These are phyloP conservation scores for Craniophora ligustri DNA, from an alignment of 2,888 invertebrate species.

Conservation along the genomic window DNA sequence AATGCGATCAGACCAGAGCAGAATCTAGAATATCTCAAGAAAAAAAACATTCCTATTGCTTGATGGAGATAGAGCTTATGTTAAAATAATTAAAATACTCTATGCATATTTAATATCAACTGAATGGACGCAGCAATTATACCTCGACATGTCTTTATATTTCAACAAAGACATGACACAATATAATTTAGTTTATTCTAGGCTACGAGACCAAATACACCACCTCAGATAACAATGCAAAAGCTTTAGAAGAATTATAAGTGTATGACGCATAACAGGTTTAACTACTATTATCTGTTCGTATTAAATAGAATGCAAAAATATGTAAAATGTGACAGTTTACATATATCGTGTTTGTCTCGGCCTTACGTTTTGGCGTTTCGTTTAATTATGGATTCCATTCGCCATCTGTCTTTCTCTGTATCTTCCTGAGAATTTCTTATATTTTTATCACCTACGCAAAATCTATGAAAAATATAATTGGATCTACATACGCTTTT, in stretches of 20 bases:
- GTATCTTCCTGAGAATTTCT: not conserved
- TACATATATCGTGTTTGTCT: not conserved
- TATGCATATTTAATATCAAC: too few relatives aligned
- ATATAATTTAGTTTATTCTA: constrained; percentile 60
- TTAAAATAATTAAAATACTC: too few relatives aligned
- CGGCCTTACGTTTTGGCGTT: too few relatives aligned
- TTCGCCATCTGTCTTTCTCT: too few relatives aligned
- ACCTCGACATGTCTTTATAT: not conserved
- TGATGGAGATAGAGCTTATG: too few relatives aligned
- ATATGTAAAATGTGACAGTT: not conserved
- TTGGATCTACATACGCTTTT: not conserved
- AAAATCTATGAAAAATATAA: not conserved
- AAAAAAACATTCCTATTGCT: too few relatives aligned
- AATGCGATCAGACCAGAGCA: too few relatives aligned
- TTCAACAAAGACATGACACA: constrained; percentile 25
- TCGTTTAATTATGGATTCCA: too few relatives aligned
- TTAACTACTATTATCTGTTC: not conserved
- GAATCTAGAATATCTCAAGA: too few relatives aligned
- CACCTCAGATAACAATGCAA: constrained; percentile 18
- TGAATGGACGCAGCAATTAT: not conserved
- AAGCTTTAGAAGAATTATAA: constrained; percentile 43
- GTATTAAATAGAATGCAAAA: not conserved
- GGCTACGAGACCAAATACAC: constrained; percentile 57
- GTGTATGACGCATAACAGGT: not conserved
- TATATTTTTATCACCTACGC: not conserved